Evolutionary conservation across 2,888 invertebrate species (phyloP).

Genomic region (Lasioglossum villosulum): DNA sequence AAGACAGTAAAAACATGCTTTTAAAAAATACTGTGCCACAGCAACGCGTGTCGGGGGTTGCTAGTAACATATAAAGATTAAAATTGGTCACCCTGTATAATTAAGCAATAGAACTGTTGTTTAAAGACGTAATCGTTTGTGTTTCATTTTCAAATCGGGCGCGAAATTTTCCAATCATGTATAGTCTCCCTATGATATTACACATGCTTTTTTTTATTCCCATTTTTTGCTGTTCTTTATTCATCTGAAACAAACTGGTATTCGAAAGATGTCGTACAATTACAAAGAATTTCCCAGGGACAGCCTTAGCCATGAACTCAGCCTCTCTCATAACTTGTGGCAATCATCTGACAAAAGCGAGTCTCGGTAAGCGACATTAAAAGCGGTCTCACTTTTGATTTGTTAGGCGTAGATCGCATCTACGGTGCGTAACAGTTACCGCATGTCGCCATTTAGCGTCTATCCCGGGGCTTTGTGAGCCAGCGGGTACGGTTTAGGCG

Average conservation of each 20-base stretch:
- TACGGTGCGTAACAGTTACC: conserved; percentile 28
- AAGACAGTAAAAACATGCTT: no score
- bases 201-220: no score
- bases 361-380: conserved; percentile 3
- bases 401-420: conserved; percentile 23
- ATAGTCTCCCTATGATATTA: no score
- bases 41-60: no score
- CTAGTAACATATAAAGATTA: no score
- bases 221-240: background rate
- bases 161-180: no score
- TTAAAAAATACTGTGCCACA: no score
- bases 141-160: no score
- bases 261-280: background rate
- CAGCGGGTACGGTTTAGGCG: background rate
- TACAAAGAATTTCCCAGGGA: background rate
- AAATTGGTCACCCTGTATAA: no score
- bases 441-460: conserved; percentile 22
- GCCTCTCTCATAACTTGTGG: background rate
- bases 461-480: conserved; percentile 44
- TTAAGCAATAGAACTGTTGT: no score
- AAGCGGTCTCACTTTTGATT: conserved; percentile 24
- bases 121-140: no score
- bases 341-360: background rate
- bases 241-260: background rate
- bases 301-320: background rate